Evolutionary conservation across 2,797 vertebrate species (phyloP), one percentile per base, ranked within the genome.

Genomic region (Etheostoma nigrum): DNA sequence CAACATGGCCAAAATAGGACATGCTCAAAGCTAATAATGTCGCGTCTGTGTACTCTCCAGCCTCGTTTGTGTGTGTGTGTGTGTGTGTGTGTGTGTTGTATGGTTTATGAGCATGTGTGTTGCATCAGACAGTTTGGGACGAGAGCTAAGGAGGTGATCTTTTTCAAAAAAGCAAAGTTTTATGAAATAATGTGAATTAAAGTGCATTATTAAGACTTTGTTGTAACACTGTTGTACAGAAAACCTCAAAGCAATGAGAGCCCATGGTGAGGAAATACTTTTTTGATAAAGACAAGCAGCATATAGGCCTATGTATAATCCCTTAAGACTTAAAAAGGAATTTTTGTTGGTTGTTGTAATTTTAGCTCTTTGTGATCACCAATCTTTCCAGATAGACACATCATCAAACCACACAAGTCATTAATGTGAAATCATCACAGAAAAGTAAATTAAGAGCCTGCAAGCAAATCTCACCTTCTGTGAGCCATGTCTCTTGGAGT

Each of bases 401-500:
- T 21, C 36, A 58, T 30, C 45, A 58, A 77, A 19, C 27, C 36
- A 21, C 27, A 5, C 40, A 40, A 44, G 47, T 59, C 48, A 76
- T 66, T 62, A 27, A 76, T 49, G 25, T 36, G 36, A 47, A 67
- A 79, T 54, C 23, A 59, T 48, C 53, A 47, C 13, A 75, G 48
- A 33, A 52, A 76, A 23, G 45, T 9, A 71, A 54, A 55, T 42
- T 14, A 55, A 81, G 51, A 70, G 79, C 76, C 72, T 54, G 67
- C 27, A 73, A 79, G 78, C 68, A 40, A 48, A 40, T 66, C 95
- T 88, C 92, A 99, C 98, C 98, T 98, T 99, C 98, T n/a, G 96
- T 94, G 82, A 99, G 96, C 98, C 98, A 99, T 27, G 97, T 96
- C 95, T 99, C 98, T 90, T 99, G 98, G 86, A 99, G 95, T 91